Conservation (phyloP, 1,140 invertebrate genomes). For the Berghia stephanieae region DNA sequence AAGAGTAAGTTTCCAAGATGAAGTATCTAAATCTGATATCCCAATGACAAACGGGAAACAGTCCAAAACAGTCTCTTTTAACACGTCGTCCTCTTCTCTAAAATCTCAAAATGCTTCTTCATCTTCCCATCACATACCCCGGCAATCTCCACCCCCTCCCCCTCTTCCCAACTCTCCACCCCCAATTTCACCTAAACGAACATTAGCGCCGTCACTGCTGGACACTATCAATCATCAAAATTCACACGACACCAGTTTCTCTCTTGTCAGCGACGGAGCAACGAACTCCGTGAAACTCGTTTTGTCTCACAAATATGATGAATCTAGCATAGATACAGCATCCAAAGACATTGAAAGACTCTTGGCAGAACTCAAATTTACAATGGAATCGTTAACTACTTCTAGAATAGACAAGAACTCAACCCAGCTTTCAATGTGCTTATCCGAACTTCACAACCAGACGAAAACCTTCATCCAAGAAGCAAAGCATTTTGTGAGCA, state of each 20-base stretch:
- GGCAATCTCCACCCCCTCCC: neutral
- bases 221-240: neutral
- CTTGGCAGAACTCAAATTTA: slow-evolving; percentile 52
- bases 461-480: slow-evolving; percentile 83
- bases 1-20: slow-evolving; percentile 4
- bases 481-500: slow-evolving; percentile 83
- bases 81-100: neutral
- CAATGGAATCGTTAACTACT: slow-evolving; percentile 52
- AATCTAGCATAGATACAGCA: slow-evolving; percentile 46
- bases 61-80: neutral
- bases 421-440: slow-evolving; percentile 65
- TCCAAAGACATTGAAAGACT: slow-evolving; percentile 55
- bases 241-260: slow-evolving; percentile 47
- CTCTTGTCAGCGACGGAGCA: slow-evolving; percentile 46
- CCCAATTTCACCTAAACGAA: neutral
- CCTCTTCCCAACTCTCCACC: neutral
- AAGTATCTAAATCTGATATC: neutral
- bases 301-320: slow-evolving; percentile 47
- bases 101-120: neutral
- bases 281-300: slow-evolving; percentile 49
- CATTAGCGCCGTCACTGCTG: neutral
- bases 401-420: slow-evolving; percentile 46
- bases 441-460: slow-evolving; percentile 81
- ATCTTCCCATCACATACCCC: too few species aligned
- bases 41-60: neutral